Percentiles rank a stretch among this genome's conserved stretches.
Evolutionary conservation across 2,888 invertebrate genomes (phyloP).

Genomic region (Euplexia lucipara): DNA sequence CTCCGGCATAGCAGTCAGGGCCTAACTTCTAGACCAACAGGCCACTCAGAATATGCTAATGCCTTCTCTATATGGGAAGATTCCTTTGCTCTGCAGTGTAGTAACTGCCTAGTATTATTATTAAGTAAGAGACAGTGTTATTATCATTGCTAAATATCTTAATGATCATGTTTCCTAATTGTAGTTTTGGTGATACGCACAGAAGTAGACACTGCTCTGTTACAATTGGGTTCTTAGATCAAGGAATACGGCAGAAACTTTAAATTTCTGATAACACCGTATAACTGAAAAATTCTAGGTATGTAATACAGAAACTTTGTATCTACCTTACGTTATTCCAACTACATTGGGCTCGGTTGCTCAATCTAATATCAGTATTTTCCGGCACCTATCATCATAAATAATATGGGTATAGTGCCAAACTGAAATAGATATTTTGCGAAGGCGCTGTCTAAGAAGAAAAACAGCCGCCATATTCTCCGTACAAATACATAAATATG

Average conservation of each 20-base stretch:
- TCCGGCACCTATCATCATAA: constrained; percentile 20
- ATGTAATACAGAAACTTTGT: background rate
- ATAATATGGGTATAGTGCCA: constrained; percentile 10
- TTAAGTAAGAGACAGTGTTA: too few species aligned
- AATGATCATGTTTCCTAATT: background rate
- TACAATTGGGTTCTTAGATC: background rate
- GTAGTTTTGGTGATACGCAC: background rate
- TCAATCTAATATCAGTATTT: constrained; percentile 12
- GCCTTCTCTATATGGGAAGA: too few species aligned
- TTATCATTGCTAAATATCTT: too few species aligned
- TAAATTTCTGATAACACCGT: too few species aligned
- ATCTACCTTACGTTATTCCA: background rate
- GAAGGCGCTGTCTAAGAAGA: constrained; percentile 7
- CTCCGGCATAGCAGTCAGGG: too few species aligned
- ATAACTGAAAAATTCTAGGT: too few species aligned
- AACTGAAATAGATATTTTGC: constrained; percentile 18
- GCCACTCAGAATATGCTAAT: too few species aligned
- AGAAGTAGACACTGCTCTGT: background rate
- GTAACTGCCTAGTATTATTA: too few species aligned
- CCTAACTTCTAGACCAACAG: too few species aligned
- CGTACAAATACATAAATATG: constrained; percentile 1
- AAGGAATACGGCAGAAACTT: background rate
- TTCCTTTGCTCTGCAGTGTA: too few species aligned
- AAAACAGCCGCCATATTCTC: constrained; percentile 6
- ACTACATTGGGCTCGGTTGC: background rate